phyloP scores from a whole-genome alignment of 2,888 invertebrate genomes.

The Himalopsyche kuldschensis region DNA sequence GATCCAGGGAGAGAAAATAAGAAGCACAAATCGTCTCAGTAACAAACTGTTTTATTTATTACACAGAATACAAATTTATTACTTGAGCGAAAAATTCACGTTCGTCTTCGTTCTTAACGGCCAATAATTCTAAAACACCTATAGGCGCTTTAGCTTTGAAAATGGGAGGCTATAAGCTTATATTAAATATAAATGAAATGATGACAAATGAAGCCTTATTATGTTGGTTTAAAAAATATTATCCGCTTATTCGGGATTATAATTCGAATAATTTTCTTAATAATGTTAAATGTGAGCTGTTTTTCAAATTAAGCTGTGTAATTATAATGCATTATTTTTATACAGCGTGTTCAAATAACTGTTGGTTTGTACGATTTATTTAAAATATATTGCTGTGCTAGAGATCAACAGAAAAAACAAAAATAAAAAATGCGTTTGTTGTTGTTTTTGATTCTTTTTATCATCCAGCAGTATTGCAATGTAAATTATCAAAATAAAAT shows the following conservation, averaged over 20 bases:
- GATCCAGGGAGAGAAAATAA: neutral
- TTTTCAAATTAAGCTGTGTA: too few relatives aligned
- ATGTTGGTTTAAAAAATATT: neutral
- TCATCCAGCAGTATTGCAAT: too few relatives aligned
- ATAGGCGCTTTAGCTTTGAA: neutral
- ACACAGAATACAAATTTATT: constrained; percentile 2
- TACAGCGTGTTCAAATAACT: too few relatives aligned
- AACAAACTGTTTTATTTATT: neutral
- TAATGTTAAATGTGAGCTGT: too few relatives aligned
- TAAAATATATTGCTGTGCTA: too few relatives aligned
- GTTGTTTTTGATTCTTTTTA: too few relatives aligned
- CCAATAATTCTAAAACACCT: neutral
- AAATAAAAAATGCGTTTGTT: too few relatives aligned
- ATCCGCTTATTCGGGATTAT: neutral
- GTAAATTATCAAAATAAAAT: too few relatives aligned
- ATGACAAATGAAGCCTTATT: neutral
- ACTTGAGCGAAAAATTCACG: neutral
- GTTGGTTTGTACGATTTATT: too few relatives aligned
- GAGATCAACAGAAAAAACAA: too few relatives aligned
- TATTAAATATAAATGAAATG: neutral
- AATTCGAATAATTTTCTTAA: too few relatives aligned
- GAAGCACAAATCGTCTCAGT: neutral
- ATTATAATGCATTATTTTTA: too few relatives aligned
- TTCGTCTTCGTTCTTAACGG: neutral
- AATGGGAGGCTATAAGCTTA: neutral